Base-by-base conservation (phyloP, 2,888 invertebrate species). In the Agrochola circellaris region DNA sequence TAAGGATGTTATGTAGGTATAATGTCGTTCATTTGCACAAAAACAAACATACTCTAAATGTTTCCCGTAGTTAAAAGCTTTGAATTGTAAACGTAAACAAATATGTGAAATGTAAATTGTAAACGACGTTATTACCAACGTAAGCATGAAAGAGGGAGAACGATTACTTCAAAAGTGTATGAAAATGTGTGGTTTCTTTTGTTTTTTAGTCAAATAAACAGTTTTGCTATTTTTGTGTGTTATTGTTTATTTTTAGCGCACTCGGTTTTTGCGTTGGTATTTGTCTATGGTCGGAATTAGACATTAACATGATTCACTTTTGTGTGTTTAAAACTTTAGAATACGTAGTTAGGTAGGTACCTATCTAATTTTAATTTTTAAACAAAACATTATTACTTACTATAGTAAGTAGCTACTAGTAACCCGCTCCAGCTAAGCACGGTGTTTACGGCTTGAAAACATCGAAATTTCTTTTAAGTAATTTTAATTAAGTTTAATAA, bases 41-140 rank as follows among this genome's bases (percentile, higher is more conserved):
- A 84, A 70, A 23, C 69, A 84, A 62, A 81, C 69, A 67, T 0
- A 38, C 34, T 26, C n/a, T 48, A 54, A 75, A 68, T 72, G 70
- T 61, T 80, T 82, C 61, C 67, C 61, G 45, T 72, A 42, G 42
- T 74, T 72, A 58, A n/a, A n/a, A 60, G 65, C 81, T 62, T 54
- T 84, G 75, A 73, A 51, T 45, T 66, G 48, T 62, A 69, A 75
- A 71, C 58, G 61, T 75, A 82, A 82, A 77, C 82, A 81, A 9
- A 11, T 58, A 58, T 20, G n/a, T 56, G 56, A 75, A 45, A 56
- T 56, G 34, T 67, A 38, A 61, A 77, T 64, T 71, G 67, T 75
- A 80, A 75, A 84, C 51, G 20, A 26, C 7, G n/a, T n/a, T 67
- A 70, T 78, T 45, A 68, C 26, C 4, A 20, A 58, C 56, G 3